Percentiles rank a stretch among this genome's conserved stretches.
Evolutionary conservation across 2,888 invertebrate genomes (phyloP).

Genomic region (Hemithea aestivaria): DNA sequence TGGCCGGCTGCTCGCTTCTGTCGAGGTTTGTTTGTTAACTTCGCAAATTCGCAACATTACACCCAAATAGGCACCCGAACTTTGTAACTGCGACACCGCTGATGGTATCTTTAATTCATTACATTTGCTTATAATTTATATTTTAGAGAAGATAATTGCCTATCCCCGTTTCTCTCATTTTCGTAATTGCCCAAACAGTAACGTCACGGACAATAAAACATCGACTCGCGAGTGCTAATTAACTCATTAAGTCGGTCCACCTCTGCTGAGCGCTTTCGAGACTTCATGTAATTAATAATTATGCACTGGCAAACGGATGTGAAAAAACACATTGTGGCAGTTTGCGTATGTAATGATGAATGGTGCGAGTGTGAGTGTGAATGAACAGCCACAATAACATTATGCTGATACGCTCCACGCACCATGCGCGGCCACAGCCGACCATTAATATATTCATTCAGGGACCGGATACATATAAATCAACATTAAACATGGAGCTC

Average conservation of each 20-base stretch:
- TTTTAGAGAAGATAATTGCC: no score
- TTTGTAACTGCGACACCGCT: no score
- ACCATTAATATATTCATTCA: conserved; percentile 70
- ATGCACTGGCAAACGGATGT: conserved; percentile 24
- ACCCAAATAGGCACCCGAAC: no score
- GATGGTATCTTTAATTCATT: conserved; percentile 4
- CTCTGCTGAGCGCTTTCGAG: conserved; percentile 6
- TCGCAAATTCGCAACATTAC: no score
- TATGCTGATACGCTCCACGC: conserved; percentile 34
- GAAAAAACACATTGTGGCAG: conserved; percentile 31
- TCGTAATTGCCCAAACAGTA: neutral
- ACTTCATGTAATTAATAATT: conserved; percentile 13
- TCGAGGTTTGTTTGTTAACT: conserved; percentile 15
- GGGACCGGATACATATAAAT: conserved; percentile 70
- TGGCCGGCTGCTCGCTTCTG: no score
- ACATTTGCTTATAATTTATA: no score
- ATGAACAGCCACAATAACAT: conserved; percentile 52
- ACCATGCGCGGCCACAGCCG: conserved; percentile 47
- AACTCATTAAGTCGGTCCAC: conserved; percentile 4
- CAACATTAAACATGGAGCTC: no score
- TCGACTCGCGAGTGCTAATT: conserved; percentile 7
- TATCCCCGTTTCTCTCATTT: no score
- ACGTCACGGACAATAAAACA: conserved; percentile 4
- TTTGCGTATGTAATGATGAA: conserved; percentile 45
- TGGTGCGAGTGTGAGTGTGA: conserved; percentile 34